Evolutionary conservation across 2,888 invertebrate genomes (phyloP), one percentile per base, ranked within the genome.

Genomic region (Aproaerema taeniolella): DNA sequence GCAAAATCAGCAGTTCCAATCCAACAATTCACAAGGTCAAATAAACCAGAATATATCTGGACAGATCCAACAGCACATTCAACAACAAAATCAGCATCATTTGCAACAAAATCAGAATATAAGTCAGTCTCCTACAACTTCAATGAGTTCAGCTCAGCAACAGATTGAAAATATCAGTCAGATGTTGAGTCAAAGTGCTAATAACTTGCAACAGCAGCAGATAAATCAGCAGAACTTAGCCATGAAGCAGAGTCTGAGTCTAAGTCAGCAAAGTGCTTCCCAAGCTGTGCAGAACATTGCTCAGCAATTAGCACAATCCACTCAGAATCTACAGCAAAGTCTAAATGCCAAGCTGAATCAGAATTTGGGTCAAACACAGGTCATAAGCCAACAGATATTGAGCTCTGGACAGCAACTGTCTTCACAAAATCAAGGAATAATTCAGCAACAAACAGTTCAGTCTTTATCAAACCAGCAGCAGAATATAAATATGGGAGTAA

Each of bases 161-260:
- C 88, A 90, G 49, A 90, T 90, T 61, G 90, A 90, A 52, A 82
- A 89, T 31, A 90, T 89, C 12, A 88, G 88, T 30, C 91, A 91
- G 52, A 85, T 86, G 85, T 55, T 86, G 20, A 86, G 86, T 52
- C 86, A 86, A 42, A 85, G 83, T 59, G 83, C 85, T 9, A 85
- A 83, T 47, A 85, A 82, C 42, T 55, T 87, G 31, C 83, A 85
- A 46, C 87, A 81, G 42, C 70, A 77, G 38, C 87, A 86, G 47
- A 46, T 80, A 8, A 78, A 73, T 45, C 82, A 83, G 41, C 85
- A 86, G 39, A 85, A 76, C 40, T 57, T 85, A 61, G 75, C 77
- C 2, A 80, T 83, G 76, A 87, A 87, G 45, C 83, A 82, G 47
- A 70, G 68, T 30, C 55, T 86, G 39, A 82, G 73, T 17, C 52